A percentile compares a stretch with the other conserved stretches of the same genome.
Evolutionary conservation across 2,888 invertebrate species (phyloP).

Genomic region (Drosophila lutescens): DNA sequence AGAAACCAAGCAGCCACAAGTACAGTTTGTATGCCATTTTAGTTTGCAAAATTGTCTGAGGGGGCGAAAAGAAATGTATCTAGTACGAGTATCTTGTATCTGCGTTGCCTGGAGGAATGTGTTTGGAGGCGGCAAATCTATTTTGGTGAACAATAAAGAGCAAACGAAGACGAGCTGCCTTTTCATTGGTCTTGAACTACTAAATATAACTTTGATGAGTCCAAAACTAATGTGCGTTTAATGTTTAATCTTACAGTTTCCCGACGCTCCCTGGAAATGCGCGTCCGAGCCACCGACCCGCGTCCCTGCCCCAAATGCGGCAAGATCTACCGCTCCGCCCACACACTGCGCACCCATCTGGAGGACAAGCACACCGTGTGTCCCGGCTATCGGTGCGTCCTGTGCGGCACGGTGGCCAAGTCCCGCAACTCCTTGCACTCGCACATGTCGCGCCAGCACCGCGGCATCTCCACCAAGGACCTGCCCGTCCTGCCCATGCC

Average conservation of each 20-base stretch:
- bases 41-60: conserved; percentile 71
- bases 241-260: conserved; percentile 86
- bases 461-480: conserved; percentile 96
- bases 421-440: conserved; percentile 96
- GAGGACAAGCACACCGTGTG: conserved; percentile 97
- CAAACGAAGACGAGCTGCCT: conserved; percentile 60
- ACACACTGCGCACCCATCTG: conserved; percentile 94
- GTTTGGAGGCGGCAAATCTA: conserved; percentile 64
- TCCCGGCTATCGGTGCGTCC: conserved; percentile 95
- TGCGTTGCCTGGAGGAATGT: conserved; percentile 50
- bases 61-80: conserved; percentile 40
- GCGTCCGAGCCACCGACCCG: conserved; percentile 96
- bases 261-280: conserved; percentile 92
- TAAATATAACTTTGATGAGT: fast-evolving
- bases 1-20: conserved; percentile 31
- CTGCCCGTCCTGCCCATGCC: conserved; percentile 96
- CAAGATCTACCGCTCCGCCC: conserved; percentile 95
- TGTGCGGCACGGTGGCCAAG: conserved; percentile 96
- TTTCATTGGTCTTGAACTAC: conserved; percentile 21
- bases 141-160: conserved; percentile 76
- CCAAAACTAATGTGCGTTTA: background rate
- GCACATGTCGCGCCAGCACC: conserved; percentile 96
- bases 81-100: conserved; percentile 61
- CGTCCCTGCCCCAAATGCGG: conserved; percentile 96
- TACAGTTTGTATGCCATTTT: conserved; percentile 51